Base-by-base conservation (phyloP, 1,140 invertebrate species). In the Drosophila miranda region DNA sequence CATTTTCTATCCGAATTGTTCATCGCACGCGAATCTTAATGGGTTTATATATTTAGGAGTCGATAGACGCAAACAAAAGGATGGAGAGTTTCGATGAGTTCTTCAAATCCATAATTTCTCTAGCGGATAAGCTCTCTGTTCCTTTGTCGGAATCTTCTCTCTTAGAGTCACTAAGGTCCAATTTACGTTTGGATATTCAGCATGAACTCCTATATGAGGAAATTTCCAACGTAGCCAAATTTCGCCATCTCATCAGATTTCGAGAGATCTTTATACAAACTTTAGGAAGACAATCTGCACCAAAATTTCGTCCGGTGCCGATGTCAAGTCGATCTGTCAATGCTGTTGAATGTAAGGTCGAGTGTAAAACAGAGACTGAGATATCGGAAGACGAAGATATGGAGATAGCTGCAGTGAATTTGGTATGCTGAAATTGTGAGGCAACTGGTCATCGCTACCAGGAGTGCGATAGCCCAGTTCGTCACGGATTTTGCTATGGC, bases 351-450 rank as follows among this genome's bases (percentile, higher is more conserved):
- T 7, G 19, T 21, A 19, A 46, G 19, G 8, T 11, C 6, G 44
- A 46, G 5, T 2, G 8, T 5, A 19, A 46, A 46, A 4, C 16
- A 46, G 44, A 46, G 2, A 54, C 28, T 8, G 50, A 52, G 6
- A 41, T 34, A 13, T 56, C 9, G 43, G 59, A 51, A 53, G 11
- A 50, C 9, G 48, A 50, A 11, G 9, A 23, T 6, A 3, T 14
- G 13, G 48, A n/a, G 7, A 13, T 53, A 19, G 11, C 42, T 16
- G 54, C 54, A 5, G 11, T 46, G 13, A 45, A 57, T 19, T 26
- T 13, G 3, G 6, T 19, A n/a, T 57, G 54, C 26, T 57, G 14
- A 14, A 57, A 57, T 7, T 57, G 28, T 5, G 26, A 26, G 7
- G 44, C 7, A 8, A 21, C 16, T 7, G 26, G 54, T 21, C 54